Evolutionary conservation across 2,888 invertebrate species (phyloP), one percentile per base, ranked within the genome.

Genomic region (Lepidocyrtinus sp.): DNA sequence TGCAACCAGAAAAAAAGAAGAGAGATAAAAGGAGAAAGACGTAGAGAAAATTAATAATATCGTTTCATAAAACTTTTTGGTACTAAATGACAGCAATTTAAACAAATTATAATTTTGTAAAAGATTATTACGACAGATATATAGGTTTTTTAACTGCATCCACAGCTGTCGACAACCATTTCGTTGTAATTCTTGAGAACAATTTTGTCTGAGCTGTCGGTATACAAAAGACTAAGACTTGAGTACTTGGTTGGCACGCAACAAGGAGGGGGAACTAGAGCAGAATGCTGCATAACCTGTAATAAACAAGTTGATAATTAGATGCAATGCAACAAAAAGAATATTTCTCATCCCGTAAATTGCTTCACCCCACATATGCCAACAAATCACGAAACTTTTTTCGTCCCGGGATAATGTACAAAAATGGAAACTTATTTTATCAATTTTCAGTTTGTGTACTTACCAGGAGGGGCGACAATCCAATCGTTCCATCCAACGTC

Each of bases 401-500:
- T n/a, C n/a, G n/a, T n/a, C n/a, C n/a, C n/a, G n/a, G n/a, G n/a
- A n/a, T n/a, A n/a, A n/a, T n/a, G n/a, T n/a, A n/a, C n/a, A n/a
- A n/a, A n/a, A n/a, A n/a, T n/a, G n/a, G n/a, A n/a, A n/a, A n/a
- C n/a, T n/a, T n/a, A n/a, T n/a, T n/a, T n/a, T n/a, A n/a, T n/a
- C n/a, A n/a, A n/a, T n/a, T n/a, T 59, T n/a, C 21, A n/a, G 3
- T 59, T 59, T 59, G 46, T 61, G 19, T 24, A 55, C 36, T 75
- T 83, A 86, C 86, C 86, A 27, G 94, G 94, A 26, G 98, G 98
- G 64, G 98, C 98, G 65, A 98, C 96, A 88, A 98, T 98, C 99
- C 99, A 99, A 90, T 98, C 97, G 89, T 95, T 95, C 99, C 99
- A 99, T 71, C 98, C 98, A 36, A 99, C 97, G 88, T 97, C 96